Evolutionary conservation across 2,113 vertebrate genomes (phyloP).

Genomic region (Dasyprocta punctata): DNA sequence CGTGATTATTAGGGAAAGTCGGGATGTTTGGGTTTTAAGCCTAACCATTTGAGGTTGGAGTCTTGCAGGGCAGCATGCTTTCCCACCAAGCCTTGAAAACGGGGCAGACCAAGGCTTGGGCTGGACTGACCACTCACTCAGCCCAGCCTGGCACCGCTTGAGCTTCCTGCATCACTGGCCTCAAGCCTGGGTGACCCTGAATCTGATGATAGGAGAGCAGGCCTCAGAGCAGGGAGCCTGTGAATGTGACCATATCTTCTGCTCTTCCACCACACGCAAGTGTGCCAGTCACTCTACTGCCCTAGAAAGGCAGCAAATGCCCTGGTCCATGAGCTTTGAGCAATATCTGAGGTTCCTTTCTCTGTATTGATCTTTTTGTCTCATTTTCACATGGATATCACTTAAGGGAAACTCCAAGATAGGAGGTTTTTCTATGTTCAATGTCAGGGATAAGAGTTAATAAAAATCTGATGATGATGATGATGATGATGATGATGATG

Average conservation of each 20-base stretch:
- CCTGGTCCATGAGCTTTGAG: not conserved
- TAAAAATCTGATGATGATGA: not conserved
- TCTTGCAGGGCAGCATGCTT: not conserved
- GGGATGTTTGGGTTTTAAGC: slow-evolving; percentile 16
- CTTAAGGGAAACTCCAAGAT: not conserved
- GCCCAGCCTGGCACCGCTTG: not conserved
- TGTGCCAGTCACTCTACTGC: not conserved
- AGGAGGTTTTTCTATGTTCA: not conserved
- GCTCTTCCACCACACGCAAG: not conserved
- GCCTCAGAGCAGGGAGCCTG: not conserved
- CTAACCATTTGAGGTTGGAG: slow-evolving; percentile 48
- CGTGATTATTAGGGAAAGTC: slow-evolving; percentile 39
- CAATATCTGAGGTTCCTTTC: not conserved
- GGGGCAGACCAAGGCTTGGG: not conserved
- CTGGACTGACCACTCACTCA: slow-evolving; percentile 19
- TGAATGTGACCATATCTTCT: not conserved
- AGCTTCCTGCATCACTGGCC: not conserved
- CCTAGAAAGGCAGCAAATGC: not conserved
- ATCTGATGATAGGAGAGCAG: not conserved
- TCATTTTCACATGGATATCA: not conserved
- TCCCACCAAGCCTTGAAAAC: slow-evolving; percentile 44
- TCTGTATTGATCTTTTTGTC: not conserved
- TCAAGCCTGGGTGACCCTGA: not conserved
- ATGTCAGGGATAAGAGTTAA: not conserved
- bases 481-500: too few species aligned